These are phyloP conservation scores for Ernsta delagoae DNA, from an alignment of 2,888 invertebrate genomes.

Conservation along the genomic window DNA sequence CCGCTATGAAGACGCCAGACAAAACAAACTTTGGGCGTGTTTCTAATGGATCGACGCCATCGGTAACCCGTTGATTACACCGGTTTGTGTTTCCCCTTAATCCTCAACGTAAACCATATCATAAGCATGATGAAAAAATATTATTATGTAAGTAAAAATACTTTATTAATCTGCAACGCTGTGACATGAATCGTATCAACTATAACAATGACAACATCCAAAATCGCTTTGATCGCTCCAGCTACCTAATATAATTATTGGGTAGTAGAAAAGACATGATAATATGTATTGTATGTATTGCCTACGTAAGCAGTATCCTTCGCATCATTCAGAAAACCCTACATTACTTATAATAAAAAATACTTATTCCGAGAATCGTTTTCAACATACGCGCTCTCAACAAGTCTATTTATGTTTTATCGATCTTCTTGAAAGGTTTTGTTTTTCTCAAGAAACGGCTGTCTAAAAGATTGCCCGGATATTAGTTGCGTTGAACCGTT, in stretches of 20 bases:
- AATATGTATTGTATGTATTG: no score
- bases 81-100: neutral
- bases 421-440: slow-evolving; percentile 29
- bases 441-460: slow-evolving; percentile 20
- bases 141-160: no score
- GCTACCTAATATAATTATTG: no score
- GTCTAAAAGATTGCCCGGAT: slow-evolving; percentile 6
- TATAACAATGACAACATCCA: no score
- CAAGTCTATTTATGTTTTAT: slow-evolving; percentile 13
- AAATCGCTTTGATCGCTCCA: no score
- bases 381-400: neutral
- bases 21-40: slow-evolving; percentile 17
- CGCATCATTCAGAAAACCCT: no score
- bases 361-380: slow-evolving; percentile 9
- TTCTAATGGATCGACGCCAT: neutral
- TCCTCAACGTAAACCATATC: neutral
- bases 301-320: no score
- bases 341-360: neutral
- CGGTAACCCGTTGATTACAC: slow-evolving; percentile 4
- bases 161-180: no score
- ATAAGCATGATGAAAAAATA: no score
- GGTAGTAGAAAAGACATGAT: no score
- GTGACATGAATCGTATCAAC: no score
- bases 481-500: slow-evolving; percentile 12
- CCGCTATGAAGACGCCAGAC: slow-evolving; percentile 4